phyloP scores from a whole-genome alignment of 2,888 invertebrate species.

The Drosophila suboccidentalis region DNA sequence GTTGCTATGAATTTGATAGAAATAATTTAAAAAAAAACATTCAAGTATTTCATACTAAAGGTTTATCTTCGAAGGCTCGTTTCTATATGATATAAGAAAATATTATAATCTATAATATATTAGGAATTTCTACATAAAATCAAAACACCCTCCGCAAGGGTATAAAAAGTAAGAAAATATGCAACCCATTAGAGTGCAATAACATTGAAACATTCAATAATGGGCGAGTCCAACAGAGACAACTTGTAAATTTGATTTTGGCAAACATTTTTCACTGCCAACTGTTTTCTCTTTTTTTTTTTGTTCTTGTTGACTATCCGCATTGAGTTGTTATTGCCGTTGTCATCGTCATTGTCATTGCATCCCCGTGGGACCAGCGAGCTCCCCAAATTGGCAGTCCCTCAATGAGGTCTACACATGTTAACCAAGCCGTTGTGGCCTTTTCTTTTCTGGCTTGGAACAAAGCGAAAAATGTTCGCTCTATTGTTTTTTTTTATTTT shows the following conservation, averaged over 20 bases:
- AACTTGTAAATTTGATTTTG: conserved; percentile 68
- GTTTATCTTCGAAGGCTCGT: not conserved
- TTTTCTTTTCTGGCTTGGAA: conserved; percentile 37
- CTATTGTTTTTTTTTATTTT: conserved; percentile 53
- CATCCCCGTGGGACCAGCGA: conserved; percentile 74
- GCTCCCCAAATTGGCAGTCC: conserved; percentile 55
- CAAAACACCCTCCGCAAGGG: not conserved
- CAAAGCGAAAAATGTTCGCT: conserved; percentile 56
- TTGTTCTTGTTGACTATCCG: conserved; percentile 9
- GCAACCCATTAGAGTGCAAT: conserved; percentile 64
- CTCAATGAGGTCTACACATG: conserved; percentile 46
- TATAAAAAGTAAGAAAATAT: conserved; percentile 20
- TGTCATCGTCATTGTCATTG: conserved; percentile 64
- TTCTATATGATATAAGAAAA: too few relatives aligned
- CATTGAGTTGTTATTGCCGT: conserved; percentile 61
- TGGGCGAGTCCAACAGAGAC: conserved; percentile 38
- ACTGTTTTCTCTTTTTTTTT: conserved; percentile 37
- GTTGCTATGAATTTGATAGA: not conserved
- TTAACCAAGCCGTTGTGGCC: conserved; percentile 40
- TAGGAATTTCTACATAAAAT: not conserved
- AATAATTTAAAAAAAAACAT: not conserved
- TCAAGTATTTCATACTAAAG: not conserved
- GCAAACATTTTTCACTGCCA: conserved; percentile 65
- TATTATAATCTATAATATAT: too few relatives aligned
- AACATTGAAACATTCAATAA: conserved; percentile 64